A percentile compares a stretch with the other conserved stretches of the same genome.
Evolutionary conservation across 1,140 invertebrate genomes (phyloP).

Genomic region (Euura lappo): DNA sequence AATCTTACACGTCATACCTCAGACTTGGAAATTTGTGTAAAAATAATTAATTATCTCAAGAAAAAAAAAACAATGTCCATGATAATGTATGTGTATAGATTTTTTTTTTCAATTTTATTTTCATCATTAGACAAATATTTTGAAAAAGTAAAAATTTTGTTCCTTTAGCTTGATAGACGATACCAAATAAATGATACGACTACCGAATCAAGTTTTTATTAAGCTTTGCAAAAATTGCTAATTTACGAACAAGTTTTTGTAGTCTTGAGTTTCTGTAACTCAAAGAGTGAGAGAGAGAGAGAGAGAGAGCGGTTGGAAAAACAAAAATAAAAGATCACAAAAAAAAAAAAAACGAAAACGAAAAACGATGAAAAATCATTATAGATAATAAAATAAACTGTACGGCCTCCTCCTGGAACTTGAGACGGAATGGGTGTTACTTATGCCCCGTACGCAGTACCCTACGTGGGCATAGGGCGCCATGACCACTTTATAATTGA

Average conservation of each 20-base stretch:
- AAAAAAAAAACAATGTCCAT: background rate
- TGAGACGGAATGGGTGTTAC: background rate
- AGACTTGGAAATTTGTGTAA: background rate
- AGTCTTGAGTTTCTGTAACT: too few relatives aligned
- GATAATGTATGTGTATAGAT: too few relatives aligned
- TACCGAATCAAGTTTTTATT: background rate
- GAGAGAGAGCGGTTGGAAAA: background rate
- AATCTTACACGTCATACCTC: background rate
- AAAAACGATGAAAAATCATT: too few relatives aligned
- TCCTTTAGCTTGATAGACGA: background rate
- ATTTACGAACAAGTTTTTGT: too few relatives aligned
- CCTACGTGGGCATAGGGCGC: background rate
- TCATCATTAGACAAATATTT: too few relatives aligned
- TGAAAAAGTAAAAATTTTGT: background rate
- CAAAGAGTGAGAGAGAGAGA: background rate
- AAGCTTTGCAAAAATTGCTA: too few relatives aligned
- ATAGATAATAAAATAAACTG: background rate
- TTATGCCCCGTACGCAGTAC: background rate
- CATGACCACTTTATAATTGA: background rate
- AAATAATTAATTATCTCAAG: background rate
- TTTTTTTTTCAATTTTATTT: background rate
- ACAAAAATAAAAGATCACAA: too few relatives aligned
- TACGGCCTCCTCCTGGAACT: background rate
- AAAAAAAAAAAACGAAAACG: too few relatives aligned
- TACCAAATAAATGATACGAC: background rate